Evolutionary conservation across 2,888 invertebrate genomes (phyloP).

Genomic region (Coleophora flavipennella): DNA sequence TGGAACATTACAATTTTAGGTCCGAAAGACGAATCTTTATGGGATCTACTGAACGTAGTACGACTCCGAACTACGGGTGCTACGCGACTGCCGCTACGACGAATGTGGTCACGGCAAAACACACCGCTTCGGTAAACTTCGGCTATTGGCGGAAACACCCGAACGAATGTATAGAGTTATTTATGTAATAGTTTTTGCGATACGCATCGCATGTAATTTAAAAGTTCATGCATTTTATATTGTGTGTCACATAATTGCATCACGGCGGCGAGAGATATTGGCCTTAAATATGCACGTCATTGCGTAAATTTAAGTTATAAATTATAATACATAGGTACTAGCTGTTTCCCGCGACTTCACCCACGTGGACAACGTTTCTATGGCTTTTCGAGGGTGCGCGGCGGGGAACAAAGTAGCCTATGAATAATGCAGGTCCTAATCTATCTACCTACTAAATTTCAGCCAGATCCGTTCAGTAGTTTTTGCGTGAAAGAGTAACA

Average conservation of each 20-base stretch:
- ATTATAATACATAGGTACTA: too few species aligned
- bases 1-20: too few species aligned
- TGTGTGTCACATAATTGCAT: constrained; percentile 1
- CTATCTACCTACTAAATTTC: too few species aligned
- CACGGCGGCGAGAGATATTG: background rate
- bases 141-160: constrained; percentile 42
- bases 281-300: background rate
- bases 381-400: too few species aligned
- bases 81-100: constrained; percentile 53
- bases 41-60: too few species aligned
- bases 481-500: too few species aligned
- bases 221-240: constrained; percentile 7
- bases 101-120: constrained; percentile 30
- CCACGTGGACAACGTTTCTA: too few species aligned
- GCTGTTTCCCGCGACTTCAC: too few species aligned
- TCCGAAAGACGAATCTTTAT: too few species aligned
- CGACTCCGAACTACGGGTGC: constrained; percentile 30
- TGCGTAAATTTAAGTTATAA: background rate
- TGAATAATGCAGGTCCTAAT: too few species aligned
- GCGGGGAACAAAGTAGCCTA: too few species aligned
- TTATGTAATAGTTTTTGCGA: constrained; percentile 20
- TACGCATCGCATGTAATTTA: constrained; percentile 4
- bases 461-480: too few species aligned
- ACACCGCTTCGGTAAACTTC: constrained; percentile 34
- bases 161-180: constrained; percentile 38